phyloP scores from a whole-genome alignment of 2,888 invertebrate genomes.

The Xanthostigma xanthostigma region DNA sequence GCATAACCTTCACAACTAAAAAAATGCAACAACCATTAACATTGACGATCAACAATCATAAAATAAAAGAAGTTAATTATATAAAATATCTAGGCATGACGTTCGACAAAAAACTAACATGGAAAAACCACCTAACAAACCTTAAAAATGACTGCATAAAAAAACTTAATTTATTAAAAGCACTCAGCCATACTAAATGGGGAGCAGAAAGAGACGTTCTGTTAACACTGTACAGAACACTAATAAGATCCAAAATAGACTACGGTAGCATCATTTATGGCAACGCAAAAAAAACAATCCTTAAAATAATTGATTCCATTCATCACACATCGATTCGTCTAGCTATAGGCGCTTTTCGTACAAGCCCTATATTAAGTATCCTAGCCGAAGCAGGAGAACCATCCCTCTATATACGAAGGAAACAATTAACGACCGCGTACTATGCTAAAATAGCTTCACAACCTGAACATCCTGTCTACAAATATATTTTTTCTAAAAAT shows the following conservation, averaged over 20 bases:
- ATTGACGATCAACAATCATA: neutral
- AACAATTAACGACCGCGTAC: neutral
- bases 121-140: conserved; percentile 1
- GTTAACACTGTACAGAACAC: conserved; percentile 1
- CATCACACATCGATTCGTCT: neutral
- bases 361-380: conserved; percentile 1
- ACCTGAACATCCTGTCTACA: neutral
- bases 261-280: conserved; percentile 3
- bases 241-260: conserved; percentile 4
- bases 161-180: conserved; percentile 3
- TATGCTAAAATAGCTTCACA: neutral
- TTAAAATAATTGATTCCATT: conserved; percentile 2
- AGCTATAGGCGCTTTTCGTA: conserved; percentile 2
- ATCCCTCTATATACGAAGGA: neutral
- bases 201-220: conserved; percentile 1
- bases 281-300: neutral
- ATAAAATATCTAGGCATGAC: conserved; percentile 3
- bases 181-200: conserved; percentile 2
- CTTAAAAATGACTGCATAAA: conserved; percentile 2
- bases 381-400: neutral
- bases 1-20: conserved; percentile 3
- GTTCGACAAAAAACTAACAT: conserved; percentile 4
- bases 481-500: neutral
- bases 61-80: neutral
- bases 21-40: neutral